Evolutionary conservation across 2,113 vertebrate genomes (phyloP).

Genomic region (Mirza zaza): DNA sequence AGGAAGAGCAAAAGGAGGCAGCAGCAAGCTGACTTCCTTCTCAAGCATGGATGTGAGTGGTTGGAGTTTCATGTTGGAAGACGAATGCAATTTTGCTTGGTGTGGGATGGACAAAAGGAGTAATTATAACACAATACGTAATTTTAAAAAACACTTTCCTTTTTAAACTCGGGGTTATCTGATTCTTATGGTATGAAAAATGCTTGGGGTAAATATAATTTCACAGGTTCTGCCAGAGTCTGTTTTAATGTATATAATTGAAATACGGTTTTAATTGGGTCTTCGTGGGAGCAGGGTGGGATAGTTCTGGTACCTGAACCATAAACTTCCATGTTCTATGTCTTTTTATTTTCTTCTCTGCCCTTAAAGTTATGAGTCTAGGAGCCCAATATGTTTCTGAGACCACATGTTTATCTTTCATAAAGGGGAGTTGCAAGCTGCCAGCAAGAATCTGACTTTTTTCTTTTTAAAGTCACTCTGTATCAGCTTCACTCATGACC

Average conservation of each 20-base stretch:
- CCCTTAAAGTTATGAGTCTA: not conserved
- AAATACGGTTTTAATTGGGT: not conserved
- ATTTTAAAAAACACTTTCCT: not conserved
- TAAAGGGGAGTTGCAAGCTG: not conserved
- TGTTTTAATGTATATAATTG: not conserved
- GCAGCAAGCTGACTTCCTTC: not conserved
- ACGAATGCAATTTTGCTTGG: not conserved
- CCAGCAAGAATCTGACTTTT: not conserved
- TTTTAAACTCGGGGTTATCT: not conserved
- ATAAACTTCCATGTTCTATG: not conserved
- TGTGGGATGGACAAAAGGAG: not conserved
- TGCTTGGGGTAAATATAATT: not conserved
- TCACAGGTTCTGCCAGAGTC: not conserved
- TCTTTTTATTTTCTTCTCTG: not conserved
- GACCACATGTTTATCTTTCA: not conserved
- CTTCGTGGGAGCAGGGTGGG: not conserved
- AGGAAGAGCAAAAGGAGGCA: not conserved
- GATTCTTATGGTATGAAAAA: not conserved
- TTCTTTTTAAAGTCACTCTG: not conserved
- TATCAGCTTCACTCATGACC: not conserved
- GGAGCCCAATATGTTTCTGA: not conserved
- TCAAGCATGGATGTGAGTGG: not conserved
- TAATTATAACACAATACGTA: not conserved
- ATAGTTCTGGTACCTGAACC: not conserved
- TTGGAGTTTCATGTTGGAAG: not conserved